These are phyloP conservation scores for Notospermus geniculatus DNA, from an alignment of 1,140 invertebrate species.

Conservation along the genomic window DNA sequence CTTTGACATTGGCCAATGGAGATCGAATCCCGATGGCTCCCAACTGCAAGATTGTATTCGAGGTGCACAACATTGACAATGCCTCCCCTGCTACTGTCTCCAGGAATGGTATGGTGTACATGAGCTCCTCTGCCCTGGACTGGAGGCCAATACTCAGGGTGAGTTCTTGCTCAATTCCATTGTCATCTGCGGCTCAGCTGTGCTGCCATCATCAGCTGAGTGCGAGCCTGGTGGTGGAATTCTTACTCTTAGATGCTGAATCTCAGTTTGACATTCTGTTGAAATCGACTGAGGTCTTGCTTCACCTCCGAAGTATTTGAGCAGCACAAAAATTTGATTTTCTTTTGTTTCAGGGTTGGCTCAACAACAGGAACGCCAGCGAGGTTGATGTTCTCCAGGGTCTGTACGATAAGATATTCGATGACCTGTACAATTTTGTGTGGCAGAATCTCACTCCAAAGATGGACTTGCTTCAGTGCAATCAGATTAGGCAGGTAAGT, in stretches of 20 bases:
- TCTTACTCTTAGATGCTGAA: too few species aligned
- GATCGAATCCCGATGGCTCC: conserved; percentile 56
- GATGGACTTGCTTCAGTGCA: conserved; percentile 63
- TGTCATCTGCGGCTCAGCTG: too few species aligned
- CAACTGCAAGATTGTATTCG: conserved; percentile 54
- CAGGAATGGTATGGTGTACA: conserved; percentile 55
- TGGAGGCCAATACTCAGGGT: conserved; percentile 54
- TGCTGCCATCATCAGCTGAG: too few species aligned
- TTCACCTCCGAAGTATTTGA: too few species aligned
- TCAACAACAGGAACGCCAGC: conserved; percentile 69
- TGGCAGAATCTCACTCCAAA: conserved; percentile 62
- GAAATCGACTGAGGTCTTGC: too few species aligned
- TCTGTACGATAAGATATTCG: conserved; percentile 44
- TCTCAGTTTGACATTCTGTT: too few species aligned
- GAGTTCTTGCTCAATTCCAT: background rate
- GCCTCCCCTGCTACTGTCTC: conserved; percentile 56
- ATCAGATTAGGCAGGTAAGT: conserved; percentile 57
- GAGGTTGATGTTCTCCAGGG: conserved; percentile 58
- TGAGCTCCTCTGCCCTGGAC: conserved; percentile 50
- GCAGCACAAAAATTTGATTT: background rate
- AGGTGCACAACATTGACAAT: conserved; percentile 57
- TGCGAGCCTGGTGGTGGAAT: too few species aligned
- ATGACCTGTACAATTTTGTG: conserved; percentile 38
- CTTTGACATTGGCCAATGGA: conserved; percentile 54
- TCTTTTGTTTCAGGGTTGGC: conserved; percentile 64